phyloP scores from a whole-genome alignment of 2,888 invertebrate species.

The Drosophila nr. perissopoda region DNA sequence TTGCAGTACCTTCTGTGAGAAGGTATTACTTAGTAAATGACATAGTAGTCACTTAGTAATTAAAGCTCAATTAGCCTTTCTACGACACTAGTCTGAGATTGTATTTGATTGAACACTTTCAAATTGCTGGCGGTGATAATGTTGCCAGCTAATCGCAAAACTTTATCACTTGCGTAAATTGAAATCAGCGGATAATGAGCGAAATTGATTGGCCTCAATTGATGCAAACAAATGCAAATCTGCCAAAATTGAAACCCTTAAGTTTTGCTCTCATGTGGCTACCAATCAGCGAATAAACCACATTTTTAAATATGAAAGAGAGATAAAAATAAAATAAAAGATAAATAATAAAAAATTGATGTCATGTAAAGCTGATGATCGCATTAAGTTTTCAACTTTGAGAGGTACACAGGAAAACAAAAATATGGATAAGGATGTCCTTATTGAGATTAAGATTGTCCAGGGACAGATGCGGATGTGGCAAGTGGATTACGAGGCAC shows the following conservation, averaged over 20 bases:
- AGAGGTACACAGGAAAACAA: constrained; percentile 2
- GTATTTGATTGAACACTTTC: not conserved
- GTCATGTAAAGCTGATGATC: constrained; percentile 22
- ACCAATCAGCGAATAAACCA: constrained; percentile 2
- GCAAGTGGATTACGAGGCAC: constrained; percentile 32
- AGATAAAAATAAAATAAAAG: not conserved
- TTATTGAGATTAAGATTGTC: not conserved
- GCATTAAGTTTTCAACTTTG: constrained; percentile 27
- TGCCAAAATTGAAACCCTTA: not conserved
- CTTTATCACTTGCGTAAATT: not conserved
- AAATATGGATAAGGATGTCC: not conserved
- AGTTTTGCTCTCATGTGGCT: not conserved
- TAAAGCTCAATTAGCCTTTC: no score
- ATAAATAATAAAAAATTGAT: constrained; percentile 9
- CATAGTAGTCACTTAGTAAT: no score
- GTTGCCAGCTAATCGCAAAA: not conserved
- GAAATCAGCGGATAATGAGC: constrained; percentile 3
- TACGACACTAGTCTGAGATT: not conserved
- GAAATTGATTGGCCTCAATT: not conserved
- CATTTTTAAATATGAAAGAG: not conserved
- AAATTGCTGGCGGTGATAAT: not conserved
- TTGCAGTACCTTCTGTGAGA: no score
- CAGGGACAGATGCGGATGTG: not conserved
- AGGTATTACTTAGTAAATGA: not conserved
- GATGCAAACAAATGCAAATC: not conserved